Base-by-base conservation (phyloP, 2,888 invertebrate genomes). In the Phalera bucephala region DNA sequence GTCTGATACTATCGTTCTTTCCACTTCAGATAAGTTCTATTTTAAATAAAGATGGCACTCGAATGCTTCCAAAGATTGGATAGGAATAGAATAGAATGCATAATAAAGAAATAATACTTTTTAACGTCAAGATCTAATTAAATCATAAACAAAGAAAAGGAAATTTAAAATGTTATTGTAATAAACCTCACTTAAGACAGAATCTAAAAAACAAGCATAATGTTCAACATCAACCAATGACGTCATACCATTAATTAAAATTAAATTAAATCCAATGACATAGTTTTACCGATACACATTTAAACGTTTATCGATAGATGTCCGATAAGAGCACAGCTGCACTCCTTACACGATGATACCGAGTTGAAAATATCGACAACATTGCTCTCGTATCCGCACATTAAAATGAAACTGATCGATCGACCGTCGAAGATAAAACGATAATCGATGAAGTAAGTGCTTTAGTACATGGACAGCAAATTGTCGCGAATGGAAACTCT, bases 321-420 rank as follows among this genome's bases (percentile, higher is more conserved):
- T 33, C 39, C 34, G 48, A 56, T 56, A 56, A 52, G 42, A 29
- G 14, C 40, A 48, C 45, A 43, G 39, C 45, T 56, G 49, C 45
- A 38, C 28, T 40, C 38, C 33, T 36, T 52, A 48, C 45, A 41
- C 38, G 40, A 43, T 40, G 51, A 45, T 45, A 34, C 36, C 37
- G 55, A 51, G 37, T 51, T 50, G 25, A 50, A 55, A 42, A 45
- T 59, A 55, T 51, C 40, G 47, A 51, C 37, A 33, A 50, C 40
- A 44, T 40, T 38, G 35, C 54, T 35, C 39, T 36, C 36, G 41
- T 51, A 45, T 55, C 52, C 31, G 37, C 42, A 55, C 39, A 45
- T 45, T 41, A 52, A 60, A 55, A 52, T 42, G 29, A 48, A 44
- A 38, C 43, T 45, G 41, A 58, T 58, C 59, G 55, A 58, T 58